phyloP scores from a whole-genome alignment of 2,888 invertebrate species.

The Calliphora vomitoria region DNA sequence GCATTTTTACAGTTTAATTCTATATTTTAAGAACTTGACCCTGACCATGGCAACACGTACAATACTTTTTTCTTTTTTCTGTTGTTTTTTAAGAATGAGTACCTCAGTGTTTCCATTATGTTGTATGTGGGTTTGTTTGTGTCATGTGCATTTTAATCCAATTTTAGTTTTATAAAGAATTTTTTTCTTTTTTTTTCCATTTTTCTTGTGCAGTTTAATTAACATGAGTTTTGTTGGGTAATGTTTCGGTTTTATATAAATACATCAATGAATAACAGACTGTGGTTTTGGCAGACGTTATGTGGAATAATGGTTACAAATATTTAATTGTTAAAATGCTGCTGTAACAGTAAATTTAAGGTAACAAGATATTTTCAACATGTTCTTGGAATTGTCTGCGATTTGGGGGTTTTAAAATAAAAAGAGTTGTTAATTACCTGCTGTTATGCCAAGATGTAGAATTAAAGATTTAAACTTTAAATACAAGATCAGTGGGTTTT shows the following conservation, averaged over 20 bases:
- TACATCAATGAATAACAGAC: conserved; percentile 52
- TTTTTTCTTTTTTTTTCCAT: background rate
- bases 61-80: background rate
- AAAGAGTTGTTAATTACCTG: conserved; percentile 32
- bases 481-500: background rate
- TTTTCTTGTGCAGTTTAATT: conserved; percentile 56
- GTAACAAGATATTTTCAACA: conserved; percentile 42
- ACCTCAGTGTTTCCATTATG: background rate
- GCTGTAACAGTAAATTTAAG: conserved; percentile 40
- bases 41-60: conserved; percentile 70
- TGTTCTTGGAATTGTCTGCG: conserved; percentile 18
- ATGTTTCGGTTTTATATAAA: background rate
- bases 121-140: conserved; percentile 3
- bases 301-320: background rate
- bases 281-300: conserved; percentile 2
- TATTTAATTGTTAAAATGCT: conserved; percentile 35
- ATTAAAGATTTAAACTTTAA: background rate
- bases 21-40: conserved; percentile 58
- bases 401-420: background rate
- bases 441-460: background rate
- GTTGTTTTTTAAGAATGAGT: background rate
- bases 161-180: conserved; percentile 53
- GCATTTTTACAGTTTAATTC: conserved; percentile 70
- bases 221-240: conserved; percentile 40
- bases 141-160: conserved; percentile 69